Base-by-base conservation (phyloP, 2,797 vertebrate species). In the Tapera naevia region DNA sequence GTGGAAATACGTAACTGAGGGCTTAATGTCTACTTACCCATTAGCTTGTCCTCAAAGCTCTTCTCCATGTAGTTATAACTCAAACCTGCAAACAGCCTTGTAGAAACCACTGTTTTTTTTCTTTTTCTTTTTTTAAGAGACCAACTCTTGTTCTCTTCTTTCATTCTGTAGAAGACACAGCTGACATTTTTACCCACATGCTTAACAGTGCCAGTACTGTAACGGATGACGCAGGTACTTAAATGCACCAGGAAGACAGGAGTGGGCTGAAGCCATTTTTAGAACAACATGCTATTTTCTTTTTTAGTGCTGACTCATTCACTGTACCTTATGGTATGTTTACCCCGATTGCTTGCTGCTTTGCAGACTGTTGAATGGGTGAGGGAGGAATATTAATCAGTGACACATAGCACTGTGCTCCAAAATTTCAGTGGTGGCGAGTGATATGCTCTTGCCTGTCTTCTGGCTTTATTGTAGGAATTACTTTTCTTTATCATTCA, bases 261-360 rank as follows among this genome's bases (percentile, higher is more conserved):
- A 96, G 95, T 95, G 95, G 95, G 87, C 27, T 90, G 93, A 88
- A 94, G 81, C 71, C 85, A 57, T 86, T 96, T 96, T 97, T 95
- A 96, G 95, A 94, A 94, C 74, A 93, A 94, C 64, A 86, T 60
- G 86, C 86, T 97, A 93, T 94, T 95, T 94, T 94, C 78, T 92
- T 92, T 91, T 92, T 89, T 72, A 84, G 70, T 94, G 94, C 94
- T 97, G 95, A 96, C 73, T 97, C 94, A 96, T 78, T 94, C 94
- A 72, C 80, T 91, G 92, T 93, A 94, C 89, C 81, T 93, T 94
- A 86, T 83, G 79, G 71, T 91, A 79, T 89, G 91, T 95, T 96
- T 96, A 91, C 73, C 80, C 82, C 60, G 53, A 75, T 54, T 87
- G 82, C 88, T 94, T 92, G 80, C 93, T 87, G 80, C 91, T 93